phyloP scores from a whole-genome alignment of 2,797 vertebrate species.

The Anguilla megastoma region DNA sequence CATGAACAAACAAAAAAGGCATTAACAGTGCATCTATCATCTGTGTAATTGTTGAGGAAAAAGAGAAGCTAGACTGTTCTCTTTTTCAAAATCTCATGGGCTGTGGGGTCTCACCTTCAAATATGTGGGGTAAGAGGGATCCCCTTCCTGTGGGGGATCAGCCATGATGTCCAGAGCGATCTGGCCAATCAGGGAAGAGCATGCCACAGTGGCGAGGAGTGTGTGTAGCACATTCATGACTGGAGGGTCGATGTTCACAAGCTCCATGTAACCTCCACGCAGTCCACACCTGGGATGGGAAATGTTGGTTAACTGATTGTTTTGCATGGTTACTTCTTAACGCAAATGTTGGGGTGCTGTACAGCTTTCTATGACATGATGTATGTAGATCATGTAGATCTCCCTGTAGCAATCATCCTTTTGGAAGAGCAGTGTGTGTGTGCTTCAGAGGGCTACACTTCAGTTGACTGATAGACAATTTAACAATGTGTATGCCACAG shows the following conservation, averaged over 20 bases:
- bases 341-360: too few species aligned
- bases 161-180: conserved; percentile 68
- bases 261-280: conserved; percentile 71
- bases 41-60: background rate
- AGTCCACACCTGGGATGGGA: conserved; percentile 66
- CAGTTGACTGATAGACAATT: too few species aligned
- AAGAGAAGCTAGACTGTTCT: background rate
- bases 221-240: conserved; percentile 46
- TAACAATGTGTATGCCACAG: background rate
- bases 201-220: conserved; percentile 6
- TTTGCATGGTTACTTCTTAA: too few species aligned
- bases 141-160: conserved; percentile 65
- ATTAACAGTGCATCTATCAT: background rate
- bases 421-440: too few species aligned
- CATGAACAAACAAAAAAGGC: background rate
- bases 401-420: too few species aligned
- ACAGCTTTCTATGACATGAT: too few species aligned
- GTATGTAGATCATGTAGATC: too few species aligned
- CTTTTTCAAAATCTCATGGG: background rate
- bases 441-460: too few species aligned
- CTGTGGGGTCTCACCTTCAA: conserved; percentile 47
- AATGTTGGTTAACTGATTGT: background rate
- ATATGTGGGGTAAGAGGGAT: conserved; percentile 66
- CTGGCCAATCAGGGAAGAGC: conserved; percentile 60
- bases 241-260: conserved; percentile 67